A percentile compares a stretch with the other conserved stretches of the same genome.
Evolutionary conservation across 2,797 vertebrate species (phyloP).

Genomic region (Yasuhikotakia modesta): DNA sequence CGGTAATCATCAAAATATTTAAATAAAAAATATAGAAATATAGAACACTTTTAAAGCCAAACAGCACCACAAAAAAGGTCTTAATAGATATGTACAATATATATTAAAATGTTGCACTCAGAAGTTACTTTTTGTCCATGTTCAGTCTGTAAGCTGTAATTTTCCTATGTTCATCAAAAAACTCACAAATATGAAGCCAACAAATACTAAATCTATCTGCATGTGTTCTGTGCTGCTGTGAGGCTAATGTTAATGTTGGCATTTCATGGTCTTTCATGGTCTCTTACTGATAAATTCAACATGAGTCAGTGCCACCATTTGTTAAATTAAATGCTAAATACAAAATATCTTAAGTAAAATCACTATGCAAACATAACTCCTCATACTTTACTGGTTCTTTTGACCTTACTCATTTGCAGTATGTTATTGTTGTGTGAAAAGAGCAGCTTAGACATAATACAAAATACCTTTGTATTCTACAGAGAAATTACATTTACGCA

Average conservation of each 20-base stretch:
- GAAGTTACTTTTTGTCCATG: constrained; percentile 17
- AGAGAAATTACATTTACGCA: not conserved
- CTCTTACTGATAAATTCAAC: not conserved
- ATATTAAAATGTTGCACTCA: not conserved
- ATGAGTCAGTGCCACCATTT: not conserved
- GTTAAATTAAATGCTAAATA: not conserved
- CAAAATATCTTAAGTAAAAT: too few relatives aligned
- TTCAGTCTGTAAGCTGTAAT: constrained; percentile 33
- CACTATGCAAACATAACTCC: not conserved
- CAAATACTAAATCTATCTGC: not conserved
- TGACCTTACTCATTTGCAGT: not conserved
- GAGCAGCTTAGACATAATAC: not conserved
- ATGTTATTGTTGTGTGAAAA: not conserved
- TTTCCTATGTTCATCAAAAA: not conserved
- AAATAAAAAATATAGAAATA: constrained; percentile 13
- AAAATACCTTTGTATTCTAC: not conserved
- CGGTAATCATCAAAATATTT: not conserved
- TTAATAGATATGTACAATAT: not conserved
- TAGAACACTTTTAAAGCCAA: constrained; percentile 25
- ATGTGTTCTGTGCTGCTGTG: constrained; percentile 4
- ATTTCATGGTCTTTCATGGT: not conserved
- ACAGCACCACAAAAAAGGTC: not conserved
- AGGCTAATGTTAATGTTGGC: not conserved
- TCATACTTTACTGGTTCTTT: not conserved
- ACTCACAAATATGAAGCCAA: not conserved